Evolutionary conservation across 2,113 vertebrate species (phyloP).

Genomic region (Microtus pennsylvanicus): DNA sequence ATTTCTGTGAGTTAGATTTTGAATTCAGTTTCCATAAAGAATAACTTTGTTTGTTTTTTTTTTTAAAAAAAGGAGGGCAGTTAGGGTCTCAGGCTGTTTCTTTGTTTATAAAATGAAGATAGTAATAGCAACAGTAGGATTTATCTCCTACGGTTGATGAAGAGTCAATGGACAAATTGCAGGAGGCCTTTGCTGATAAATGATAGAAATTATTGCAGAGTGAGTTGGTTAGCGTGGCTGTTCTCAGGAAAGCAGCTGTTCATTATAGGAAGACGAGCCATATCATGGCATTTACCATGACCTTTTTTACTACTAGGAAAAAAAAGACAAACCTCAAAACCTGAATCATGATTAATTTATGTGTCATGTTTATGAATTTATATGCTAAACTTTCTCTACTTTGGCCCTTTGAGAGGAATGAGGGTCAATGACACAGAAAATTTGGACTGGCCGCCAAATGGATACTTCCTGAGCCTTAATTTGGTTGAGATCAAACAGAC

Average conservation of each 20-base stretch:
- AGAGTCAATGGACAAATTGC: constrained; percentile 32
- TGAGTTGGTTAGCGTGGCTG: neutral
- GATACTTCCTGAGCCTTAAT: constrained; percentile 62
- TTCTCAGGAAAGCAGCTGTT: constrained; percentile 58
- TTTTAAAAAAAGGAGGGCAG: neutral
- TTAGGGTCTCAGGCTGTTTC: constrained; percentile 16
- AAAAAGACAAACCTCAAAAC: neutral
- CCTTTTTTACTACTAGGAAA: constrained; percentile 50
- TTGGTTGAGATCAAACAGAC: constrained; percentile 66
- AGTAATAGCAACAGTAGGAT: neutral
- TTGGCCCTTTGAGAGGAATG: constrained; percentile 53
- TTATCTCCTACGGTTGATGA: constrained; percentile 1
- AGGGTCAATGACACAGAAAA: constrained; percentile 59
- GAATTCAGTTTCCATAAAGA: neutral
- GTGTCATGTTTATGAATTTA: constrained; percentile 52
- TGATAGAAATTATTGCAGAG: constrained; percentile 18
- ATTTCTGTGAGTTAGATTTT: constrained; percentile 31
- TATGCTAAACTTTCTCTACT: constrained; percentile 47
- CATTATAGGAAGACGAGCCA: constrained; percentile 51
- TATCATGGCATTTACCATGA: constrained; percentile 64
- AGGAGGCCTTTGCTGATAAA: constrained; percentile 17
- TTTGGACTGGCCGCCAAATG: constrained; percentile 55
- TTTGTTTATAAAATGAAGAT: constrained; percentile 36
- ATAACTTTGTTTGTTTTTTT: too few relatives aligned
- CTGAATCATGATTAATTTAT: constrained; percentile 69